Evolutionary conservation across 1,140 invertebrate species (phyloP).

Genomic region (Formica selysi): DNA sequence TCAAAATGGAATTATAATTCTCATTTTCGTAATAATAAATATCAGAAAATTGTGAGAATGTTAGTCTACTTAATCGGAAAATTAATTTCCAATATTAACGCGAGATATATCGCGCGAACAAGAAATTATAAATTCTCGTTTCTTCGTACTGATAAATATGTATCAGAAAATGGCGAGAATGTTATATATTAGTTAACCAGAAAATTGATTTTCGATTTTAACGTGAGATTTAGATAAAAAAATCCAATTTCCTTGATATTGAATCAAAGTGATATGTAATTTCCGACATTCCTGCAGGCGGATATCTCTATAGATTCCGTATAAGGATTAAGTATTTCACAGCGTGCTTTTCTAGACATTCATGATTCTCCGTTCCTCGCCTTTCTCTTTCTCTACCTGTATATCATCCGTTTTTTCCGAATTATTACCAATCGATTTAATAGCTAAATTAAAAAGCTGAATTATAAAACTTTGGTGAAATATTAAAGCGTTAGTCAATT

Average conservation of each 20-base stretch:
- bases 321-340: conserved; percentile 70
- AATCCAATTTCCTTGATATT: conserved; percentile 24
- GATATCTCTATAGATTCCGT: conserved; percentile 38
- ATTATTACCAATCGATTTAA: conserved; percentile 29
- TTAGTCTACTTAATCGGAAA: conserved; percentile 31
- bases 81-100: conserved; percentile 19
- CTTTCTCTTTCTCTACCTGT: conserved; percentile 67
- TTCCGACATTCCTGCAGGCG: conserved; percentile 63
- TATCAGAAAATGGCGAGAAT: not conserved
- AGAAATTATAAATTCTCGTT: not conserved
- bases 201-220: conserved; percentile 22
- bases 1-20: not conserved
- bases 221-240: conserved; percentile 22
- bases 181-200: conserved; percentile 18
- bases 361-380: conserved; percentile 56
- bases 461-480: conserved; percentile 12
- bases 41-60: not conserved
- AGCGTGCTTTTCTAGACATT: conserved; percentile 64
- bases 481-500: conserved; percentile 24
- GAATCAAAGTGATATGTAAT: conserved; percentile 4
- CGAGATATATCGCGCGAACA: not conserved
- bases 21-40: not conserved
- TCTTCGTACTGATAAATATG: not conserved
- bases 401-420: conserved; percentile 37
- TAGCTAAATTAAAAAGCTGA: conserved; percentile 21